Evolutionary conservation across 2,113 vertebrate species (phyloP), one percentile per base, ranked within the genome.

Genomic region (Perognathus longimembris): DNA sequence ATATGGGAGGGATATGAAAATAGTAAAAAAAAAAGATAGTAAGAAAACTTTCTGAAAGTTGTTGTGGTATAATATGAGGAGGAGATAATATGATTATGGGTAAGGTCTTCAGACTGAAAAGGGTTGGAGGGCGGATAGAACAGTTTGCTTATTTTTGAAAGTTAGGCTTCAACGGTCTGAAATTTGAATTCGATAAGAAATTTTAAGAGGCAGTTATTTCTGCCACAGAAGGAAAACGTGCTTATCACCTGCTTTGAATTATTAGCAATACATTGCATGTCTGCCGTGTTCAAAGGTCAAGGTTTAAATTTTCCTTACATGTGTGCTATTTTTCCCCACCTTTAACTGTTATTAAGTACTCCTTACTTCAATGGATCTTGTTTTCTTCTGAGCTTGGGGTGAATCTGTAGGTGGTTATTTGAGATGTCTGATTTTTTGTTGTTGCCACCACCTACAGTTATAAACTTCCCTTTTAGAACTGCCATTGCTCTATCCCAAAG

Each of bases 201-300:
- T 70, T 79, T 92, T 93, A 90, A 94, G 70, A 94, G 81, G 21
- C 5, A 64, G 36, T 86, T 73, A 59, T 57, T 95, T 94, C 92
- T 40, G 6, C 32, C n/a, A 54, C 3, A 75, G 80, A 61, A 83
- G 78, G 83, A 83, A 83, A 82, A 69, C 76, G 34, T 64, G 34
- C 85, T 90, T 83, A 83, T 66, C 45, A 88, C 70, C 71, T 67
- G 34, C 54, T 93, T 91, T 76, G 70, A 84, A 83, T 86, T 77
- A 71, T 28, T 70, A 80, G 45, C 92, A 69, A 90, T 90, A 94
- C 67, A 80, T 64, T 83, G 36, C 36, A 69, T 91, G 30, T 85
- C n/a, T 57, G 40, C 45, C 83, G 24, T 18, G n/a, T n/a, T 59
- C 66, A 90, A 86, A 96, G 93, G 82, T 95, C 79, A 92, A 79